Evolutionary conservation across 1,140 invertebrate genomes (phyloP), one percentile per base, ranked within the genome.

Genomic region (Drosophila ironensis): DNA sequence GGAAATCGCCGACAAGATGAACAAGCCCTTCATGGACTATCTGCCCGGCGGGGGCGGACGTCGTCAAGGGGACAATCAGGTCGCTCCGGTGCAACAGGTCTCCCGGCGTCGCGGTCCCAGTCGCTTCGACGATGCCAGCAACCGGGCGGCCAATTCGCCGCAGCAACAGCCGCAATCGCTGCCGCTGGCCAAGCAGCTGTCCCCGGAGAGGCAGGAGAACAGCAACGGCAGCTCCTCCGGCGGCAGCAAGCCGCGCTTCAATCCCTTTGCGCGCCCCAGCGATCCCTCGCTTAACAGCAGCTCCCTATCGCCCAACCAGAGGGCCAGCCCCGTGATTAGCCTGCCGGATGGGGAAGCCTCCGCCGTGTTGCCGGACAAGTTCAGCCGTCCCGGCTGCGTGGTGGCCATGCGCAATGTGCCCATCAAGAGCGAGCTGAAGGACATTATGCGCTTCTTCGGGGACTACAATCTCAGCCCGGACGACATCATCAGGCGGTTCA

Each of bases 361-460:
- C n/a, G n/a, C n/a, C n/a, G n/a, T n/a, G n/a, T n/a, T n/a, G n/a
- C 90, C 92, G 0, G 91, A 95, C 14, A 92, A 92, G 25, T 96
- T 96, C 69, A 94, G 93, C 2, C 93, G 93, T 30, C 94, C 94
- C 1, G 96, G 96, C 5, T 97, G 96, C 87, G 95, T 97, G 0
- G 90, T 98, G 0, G 93, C 93, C 0, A 91, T 97, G 73, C 94
- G 95, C 74, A 98, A 98, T 89, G 93, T 98, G 0, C 96, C 97
- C 0, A 97, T 95, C 88, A 93, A 95, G 51, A 96, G 97, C 0
- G 93, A 93, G 4, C 94, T 97, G 6, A 94, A 96, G 42, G 97
- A 99, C 60, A 97, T 98, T 47, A 91, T 98, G 33, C 92, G 94
- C 0, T 98, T 98, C 86, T 98, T 99, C 74, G 90, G 92, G 0